Conservation (phyloP, 2,888 invertebrate species). For the Dasysyrphus tricinctus region DNA sequence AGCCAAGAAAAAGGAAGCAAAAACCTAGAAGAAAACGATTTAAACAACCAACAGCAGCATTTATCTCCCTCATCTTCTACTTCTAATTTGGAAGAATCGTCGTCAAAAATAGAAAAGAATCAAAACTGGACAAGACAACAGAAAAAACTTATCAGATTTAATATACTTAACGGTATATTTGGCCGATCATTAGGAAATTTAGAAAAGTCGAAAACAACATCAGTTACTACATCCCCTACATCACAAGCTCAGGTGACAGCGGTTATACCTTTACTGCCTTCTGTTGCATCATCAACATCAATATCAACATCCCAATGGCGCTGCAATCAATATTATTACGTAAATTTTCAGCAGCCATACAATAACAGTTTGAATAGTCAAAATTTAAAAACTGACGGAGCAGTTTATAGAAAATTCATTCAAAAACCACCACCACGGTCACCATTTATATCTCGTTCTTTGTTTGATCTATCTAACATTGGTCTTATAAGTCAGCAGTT, state of each 20-base stretch:
- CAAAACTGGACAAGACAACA: conserved; percentile 38
- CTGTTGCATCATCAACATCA: conserved; percentile 16
- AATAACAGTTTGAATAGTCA: conserved; percentile 32
- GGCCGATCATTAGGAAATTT: conserved; percentile 76
- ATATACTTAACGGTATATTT: conserved; percentile 77
- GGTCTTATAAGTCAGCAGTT: conserved; percentile 37
- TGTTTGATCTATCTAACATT: conserved; percentile 49
- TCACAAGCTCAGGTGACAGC: conserved; percentile 22
- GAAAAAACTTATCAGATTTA: conserved; percentile 72
- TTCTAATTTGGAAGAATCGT: conserved; percentile 8
- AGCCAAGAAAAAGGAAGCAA: conserved; percentile 47
- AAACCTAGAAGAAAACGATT: conserved; percentile 50
- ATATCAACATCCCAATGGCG: conserved; percentile 25
- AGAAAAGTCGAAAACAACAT: conserved; percentile 25
- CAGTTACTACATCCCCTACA: conserved; percentile 37
- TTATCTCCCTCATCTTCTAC: conserved; percentile 28
- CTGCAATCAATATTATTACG: conserved; percentile 42
- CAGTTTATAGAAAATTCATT: not conserved
- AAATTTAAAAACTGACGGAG: not conserved
- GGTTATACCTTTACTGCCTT: conserved; percentile 45
- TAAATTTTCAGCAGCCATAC: conserved; percentile 12
- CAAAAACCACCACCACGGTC: conserved; percentile 1
- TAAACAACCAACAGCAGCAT: not conserved
- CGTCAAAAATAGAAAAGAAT: conserved; percentile 22
- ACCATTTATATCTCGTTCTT: conserved; percentile 42